Evolutionary conservation across 2,113 vertebrate species (phyloP), one percentile per base, ranked within the genome.

Genomic region (Daboia siamensis): DNA sequence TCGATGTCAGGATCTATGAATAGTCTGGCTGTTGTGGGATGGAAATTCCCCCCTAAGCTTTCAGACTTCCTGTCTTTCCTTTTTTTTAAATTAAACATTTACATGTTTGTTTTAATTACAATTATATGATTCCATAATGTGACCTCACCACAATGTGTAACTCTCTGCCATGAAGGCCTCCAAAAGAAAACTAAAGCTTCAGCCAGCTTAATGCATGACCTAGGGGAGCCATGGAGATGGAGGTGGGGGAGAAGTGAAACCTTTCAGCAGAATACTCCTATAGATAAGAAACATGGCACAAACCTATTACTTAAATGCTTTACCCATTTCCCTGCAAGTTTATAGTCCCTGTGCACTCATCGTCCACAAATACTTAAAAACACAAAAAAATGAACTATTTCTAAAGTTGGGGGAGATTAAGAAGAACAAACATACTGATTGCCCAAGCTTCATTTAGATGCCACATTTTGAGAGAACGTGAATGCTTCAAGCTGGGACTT

Each of bases 141-240:
- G 97, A 95, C 95, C 97, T 95, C 96, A 95, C 33, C 94, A 96
- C 97, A 96, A 94, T 94, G 55, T 94, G 97, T 98, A 97, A 95
- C 86, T 96, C 94, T 97, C 90, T 96, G 96, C 95, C 96, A 95
- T 95, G 92, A 97, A 95, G 93, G 96, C 96, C 98, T 98, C 98
- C 97, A 98, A 98, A 98, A 98, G 97, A 98, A 69, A 98, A 97
- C 95, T 96, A 97, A 97, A 96, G 97, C 97, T 97, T 97, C 96
- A 97, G 96, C 95, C 94, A 97, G 97, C 96, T 96, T 96, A 96
- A 96, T 9, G 96, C 94, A 33, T 46, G 61, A 56, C 61, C 9
- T 46, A 51, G 91, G 54, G 46, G 55, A 57, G 96, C 96, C 96
- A 95, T 93, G 92, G 93, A 94, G 8, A 44, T 80, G 88, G 95